A percentile compares a stretch with the other conserved stretches of the same genome.
These are phyloP conservation scores for Microctenopoma stevenorrisi DNA, from an alignment of 2,797 vertebrate species.

Conservation along the genomic window DNA sequence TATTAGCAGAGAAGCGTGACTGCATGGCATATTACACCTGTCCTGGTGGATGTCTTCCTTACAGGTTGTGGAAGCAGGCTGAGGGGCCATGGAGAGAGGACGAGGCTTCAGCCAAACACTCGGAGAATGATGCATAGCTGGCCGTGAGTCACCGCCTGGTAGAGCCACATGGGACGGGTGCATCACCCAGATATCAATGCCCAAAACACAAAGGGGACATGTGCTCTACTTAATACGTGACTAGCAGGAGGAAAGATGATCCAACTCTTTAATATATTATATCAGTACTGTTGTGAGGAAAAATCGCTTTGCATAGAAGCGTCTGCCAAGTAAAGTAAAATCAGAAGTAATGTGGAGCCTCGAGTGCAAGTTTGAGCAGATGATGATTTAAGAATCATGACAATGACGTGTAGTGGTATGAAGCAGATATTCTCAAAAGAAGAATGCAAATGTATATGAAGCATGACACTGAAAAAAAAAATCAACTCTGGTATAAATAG, in stretches of 20 bases:
- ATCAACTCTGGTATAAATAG: background rate
- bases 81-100: constrained; percentile 41
- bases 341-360: background rate
- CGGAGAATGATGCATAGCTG: constrained; percentile 60
- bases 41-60: constrained; percentile 67
- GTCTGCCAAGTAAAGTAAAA: background rate
- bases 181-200: constrained; percentile 38
- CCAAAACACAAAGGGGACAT: constrained; percentile 52
- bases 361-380: no score
- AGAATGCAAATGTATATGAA: no score
- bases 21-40: constrained; percentile 68
- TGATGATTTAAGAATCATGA: no score
- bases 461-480: background rate
- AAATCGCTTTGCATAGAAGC: no score
- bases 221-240: constrained; percentile 42
- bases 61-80: constrained; percentile 54
- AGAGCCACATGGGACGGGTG: constrained; percentile 18
- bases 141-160: constrained; percentile 42
- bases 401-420: no score
- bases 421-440: no score
- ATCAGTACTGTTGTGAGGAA: background rate
- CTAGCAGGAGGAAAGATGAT: constrained; percentile 20
- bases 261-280: background rate
- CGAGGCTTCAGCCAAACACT: constrained; percentile 27
- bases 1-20: constrained; percentile 66